A percentile compares a stretch with the other conserved stretches of the same genome.
Conservation (phyloP, 2,797 vertebrate species). For the Remorina albescens region DNA sequence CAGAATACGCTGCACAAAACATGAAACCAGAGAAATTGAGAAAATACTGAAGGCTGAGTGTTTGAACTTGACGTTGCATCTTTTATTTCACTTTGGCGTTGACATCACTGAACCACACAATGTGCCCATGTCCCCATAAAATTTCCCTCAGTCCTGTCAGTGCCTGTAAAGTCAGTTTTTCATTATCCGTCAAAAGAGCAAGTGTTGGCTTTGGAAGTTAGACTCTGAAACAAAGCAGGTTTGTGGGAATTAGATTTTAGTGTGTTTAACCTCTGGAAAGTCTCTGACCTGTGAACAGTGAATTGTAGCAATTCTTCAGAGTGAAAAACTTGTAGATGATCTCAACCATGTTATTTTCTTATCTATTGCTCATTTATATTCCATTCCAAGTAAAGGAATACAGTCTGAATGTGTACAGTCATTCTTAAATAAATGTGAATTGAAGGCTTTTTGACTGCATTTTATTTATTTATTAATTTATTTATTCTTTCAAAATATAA, state of each 20-base stretch:
- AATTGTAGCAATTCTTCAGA: no score
- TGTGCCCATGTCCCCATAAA: constrained; percentile 41
- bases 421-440: no score
- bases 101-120: constrained; percentile 47
- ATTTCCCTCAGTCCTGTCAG: constrained; percentile 32
- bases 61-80: constrained; percentile 54
- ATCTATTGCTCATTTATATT: not conserved
- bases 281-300: no score
- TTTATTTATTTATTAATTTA: no score
- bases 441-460: no score
- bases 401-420: no score
- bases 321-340: constrained; percentile 3
- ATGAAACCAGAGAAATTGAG: constrained; percentile 45
- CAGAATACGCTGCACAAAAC: constrained; percentile 26
- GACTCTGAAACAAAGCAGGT: constrained; percentile 30
- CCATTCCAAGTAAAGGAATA: no score
- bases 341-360: not conserved
- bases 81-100: constrained; percentile 53
- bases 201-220: constrained; percentile 39
- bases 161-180: constrained; percentile 48
- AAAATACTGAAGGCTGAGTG: constrained; percentile 35
- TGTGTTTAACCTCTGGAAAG: constrained; percentile 48
- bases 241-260: constrained; percentile 36
- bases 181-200: constrained; percentile 52
- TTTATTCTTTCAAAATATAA: no score